These are phyloP conservation scores for Drosophila miranda DNA, from an alignment of 1,140 invertebrate species.

Conservation along the genomic window DNA sequence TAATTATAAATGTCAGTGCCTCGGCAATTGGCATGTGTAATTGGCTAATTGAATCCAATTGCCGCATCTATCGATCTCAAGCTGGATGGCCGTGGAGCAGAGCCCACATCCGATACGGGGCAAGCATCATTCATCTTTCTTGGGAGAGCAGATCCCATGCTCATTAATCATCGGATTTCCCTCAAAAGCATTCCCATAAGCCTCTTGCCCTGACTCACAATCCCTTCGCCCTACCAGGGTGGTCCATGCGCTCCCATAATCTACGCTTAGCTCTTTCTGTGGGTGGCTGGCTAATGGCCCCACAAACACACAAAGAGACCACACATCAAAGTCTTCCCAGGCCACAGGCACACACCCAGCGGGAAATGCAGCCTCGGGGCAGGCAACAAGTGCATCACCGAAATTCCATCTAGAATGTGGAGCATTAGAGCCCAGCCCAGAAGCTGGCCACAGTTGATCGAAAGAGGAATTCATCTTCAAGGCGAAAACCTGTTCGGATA, in stretches of 20 bases:
- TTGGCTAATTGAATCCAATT: constrained; percentile 63
- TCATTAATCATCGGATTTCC: constrained; percentile 27
- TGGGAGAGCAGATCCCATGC: background rate
- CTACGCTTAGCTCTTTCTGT: constrained; percentile 4
- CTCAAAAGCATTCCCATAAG: background rate
- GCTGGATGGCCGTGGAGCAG: background rate
- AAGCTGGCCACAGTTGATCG: background rate
- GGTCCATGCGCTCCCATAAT: constrained; percentile 16
- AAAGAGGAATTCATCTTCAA: too few species aligned
- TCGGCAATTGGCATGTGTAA: constrained; percentile 62
- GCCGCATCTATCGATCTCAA: background rate
- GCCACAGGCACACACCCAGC: too few species aligned
- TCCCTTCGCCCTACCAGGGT: constrained; percentile 24
- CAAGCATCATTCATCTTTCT: constrained; percentile 15
- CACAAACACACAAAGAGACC: constrained; percentile 3
- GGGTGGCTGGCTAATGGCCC: constrained; percentile 27
- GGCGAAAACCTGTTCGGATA: too few species aligned
- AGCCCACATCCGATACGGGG: constrained; percentile 18
- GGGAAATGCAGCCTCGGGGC: too few species aligned
- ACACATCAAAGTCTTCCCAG: constrained; percentile 4
- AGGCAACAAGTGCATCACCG: constrained; percentile 1
- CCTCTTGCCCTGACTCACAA: background rate
- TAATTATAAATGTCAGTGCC: constrained; percentile 66
- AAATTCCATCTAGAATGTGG: constrained; percentile 20
- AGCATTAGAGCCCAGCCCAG: constrained; percentile 4